These are phyloP conservation scores for Onychostruthus taczanowskii DNA, from an alignment of 2,113 vertebrate species.

Conservation along the genomic window DNA sequence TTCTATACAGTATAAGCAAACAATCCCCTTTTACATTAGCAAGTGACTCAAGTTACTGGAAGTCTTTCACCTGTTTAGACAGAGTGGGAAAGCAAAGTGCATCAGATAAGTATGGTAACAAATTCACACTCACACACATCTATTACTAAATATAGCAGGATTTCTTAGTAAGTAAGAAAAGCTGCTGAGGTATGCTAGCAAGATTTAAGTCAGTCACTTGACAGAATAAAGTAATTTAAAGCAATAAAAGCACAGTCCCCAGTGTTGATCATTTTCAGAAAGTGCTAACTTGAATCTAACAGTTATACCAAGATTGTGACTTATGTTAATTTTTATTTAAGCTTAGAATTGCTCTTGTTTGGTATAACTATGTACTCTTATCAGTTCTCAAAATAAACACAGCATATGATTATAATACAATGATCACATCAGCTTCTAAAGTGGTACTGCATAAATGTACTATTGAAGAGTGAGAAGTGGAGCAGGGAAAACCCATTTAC, in stretches of 20 bases:
- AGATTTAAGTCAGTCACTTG: constrained; percentile 27
- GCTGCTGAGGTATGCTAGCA: constrained; percentile 48
- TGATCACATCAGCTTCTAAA: constrained; percentile 57
- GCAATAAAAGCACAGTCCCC: neutral
- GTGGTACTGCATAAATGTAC: neutral
- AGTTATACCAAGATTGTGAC: neutral
- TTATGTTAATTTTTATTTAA: neutral
- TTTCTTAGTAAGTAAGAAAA: constrained; percentile 51
- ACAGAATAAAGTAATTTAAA: constrained; percentile 12
- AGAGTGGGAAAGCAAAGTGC: constrained; percentile 20
- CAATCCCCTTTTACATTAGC: neutral
- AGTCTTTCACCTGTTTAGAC: neutral
- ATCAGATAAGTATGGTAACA: constrained; percentile 51
- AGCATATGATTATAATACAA: constrained; percentile 17
- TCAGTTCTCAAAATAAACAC: constrained; percentile 20
- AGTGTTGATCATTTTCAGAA: neutral
- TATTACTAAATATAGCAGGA: constrained; percentile 71
- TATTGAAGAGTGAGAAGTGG: neutral
- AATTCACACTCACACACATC: constrained; percentile 41
- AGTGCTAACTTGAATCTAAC: neutral
- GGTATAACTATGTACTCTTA: neutral
- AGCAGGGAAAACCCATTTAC: neutral
- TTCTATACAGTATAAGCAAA: neutral
- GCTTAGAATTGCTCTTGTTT: neutral
- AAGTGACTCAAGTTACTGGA: neutral